phyloP scores from a whole-genome alignment of 2,113 vertebrate species.

The Chloropsis cyanopogon region DNA sequence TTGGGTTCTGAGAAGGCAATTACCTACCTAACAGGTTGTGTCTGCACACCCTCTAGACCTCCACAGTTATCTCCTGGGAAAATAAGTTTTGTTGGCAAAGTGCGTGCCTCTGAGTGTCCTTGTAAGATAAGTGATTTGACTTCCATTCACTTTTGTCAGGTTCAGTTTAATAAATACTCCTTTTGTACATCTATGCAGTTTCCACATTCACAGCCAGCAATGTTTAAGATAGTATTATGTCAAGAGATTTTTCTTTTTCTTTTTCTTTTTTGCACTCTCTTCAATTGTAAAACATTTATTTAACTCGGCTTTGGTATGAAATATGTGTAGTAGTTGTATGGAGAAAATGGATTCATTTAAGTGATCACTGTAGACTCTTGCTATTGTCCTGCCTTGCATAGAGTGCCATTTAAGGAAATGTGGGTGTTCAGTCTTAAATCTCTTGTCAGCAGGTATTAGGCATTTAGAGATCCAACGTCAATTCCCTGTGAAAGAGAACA shows the following conservation, averaged over 20 bases:
- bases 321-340: fast-evolving
- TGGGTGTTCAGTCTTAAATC: conserved; percentile 1
- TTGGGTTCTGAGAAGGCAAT: not conserved
- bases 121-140: not conserved
- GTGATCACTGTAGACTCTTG: conserved; percentile 29
- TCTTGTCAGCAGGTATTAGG: conserved; percentile 11
- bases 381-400: conserved; percentile 36
- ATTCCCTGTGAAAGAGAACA: conserved; percentile 11
- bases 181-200: not conserved
- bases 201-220: not conserved
- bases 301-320: not conserved
- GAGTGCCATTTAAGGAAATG: conserved; percentile 31
- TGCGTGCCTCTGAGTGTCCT: not conserved
- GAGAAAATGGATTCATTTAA: conserved; percentile 26
- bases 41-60: not conserved
- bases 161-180: not conserved
- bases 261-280: not conserved
- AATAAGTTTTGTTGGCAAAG: not conserved
- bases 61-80: not conserved
- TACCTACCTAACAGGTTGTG: not conserved
- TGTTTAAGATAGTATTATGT: not conserved
- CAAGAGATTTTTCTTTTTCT: not conserved
- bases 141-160: not conserved
- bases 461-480: conserved; percentile 11
- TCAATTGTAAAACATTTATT: not conserved